Conservation (phyloP, 1,140 invertebrate genomes). For the Drosophila kikkawai region DNA sequence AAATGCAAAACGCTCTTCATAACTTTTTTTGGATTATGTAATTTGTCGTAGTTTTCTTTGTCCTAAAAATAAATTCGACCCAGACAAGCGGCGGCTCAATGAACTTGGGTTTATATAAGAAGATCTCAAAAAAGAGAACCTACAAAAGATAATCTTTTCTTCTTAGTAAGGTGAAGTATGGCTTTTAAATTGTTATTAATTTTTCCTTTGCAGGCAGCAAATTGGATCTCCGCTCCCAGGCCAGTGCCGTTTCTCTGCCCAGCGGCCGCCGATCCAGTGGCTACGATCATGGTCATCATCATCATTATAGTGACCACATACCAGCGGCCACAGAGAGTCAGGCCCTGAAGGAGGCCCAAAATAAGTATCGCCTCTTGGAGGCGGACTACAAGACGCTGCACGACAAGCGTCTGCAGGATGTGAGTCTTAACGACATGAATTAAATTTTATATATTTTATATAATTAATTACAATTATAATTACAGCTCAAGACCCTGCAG, state of each 20-base stretch:
- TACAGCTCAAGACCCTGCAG: conserved; percentile 90
- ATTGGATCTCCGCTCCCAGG: conserved; percentile 32
- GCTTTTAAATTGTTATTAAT: neutral
- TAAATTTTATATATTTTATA: too few species aligned
- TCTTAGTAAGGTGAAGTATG: too few species aligned
- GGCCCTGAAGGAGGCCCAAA: conserved; percentile 87
- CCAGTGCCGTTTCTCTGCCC: conserved; percentile 11
- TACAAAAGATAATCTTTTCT: too few species aligned
- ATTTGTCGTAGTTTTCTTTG: conserved; percentile 1
- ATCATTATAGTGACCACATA: conserved; percentile 84
- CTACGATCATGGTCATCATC: conserved; percentile 48
- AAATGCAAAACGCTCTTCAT: conserved; percentile 42
- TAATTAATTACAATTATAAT: neutral
- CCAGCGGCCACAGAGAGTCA: conserved; percentile 87
- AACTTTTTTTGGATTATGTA: conserved; percentile 31
- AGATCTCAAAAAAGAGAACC: neutral
- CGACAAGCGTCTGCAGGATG: conserved; percentile 91
- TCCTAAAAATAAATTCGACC: conserved; percentile 2
- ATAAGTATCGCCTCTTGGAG: conserved; percentile 87
- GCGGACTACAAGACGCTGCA: conserved; percentile 89
- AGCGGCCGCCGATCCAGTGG: conserved; percentile 25
- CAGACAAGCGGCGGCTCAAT: conserved; percentile 10
- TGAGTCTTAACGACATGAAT: conserved; percentile 80
- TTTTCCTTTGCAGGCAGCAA: conserved; percentile 27
- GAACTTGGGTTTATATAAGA: conserved; percentile 27